Evolutionary conservation across 1,140 invertebrate genomes (phyloP).

Genomic region (Calliopsis andreniformis): DNA sequence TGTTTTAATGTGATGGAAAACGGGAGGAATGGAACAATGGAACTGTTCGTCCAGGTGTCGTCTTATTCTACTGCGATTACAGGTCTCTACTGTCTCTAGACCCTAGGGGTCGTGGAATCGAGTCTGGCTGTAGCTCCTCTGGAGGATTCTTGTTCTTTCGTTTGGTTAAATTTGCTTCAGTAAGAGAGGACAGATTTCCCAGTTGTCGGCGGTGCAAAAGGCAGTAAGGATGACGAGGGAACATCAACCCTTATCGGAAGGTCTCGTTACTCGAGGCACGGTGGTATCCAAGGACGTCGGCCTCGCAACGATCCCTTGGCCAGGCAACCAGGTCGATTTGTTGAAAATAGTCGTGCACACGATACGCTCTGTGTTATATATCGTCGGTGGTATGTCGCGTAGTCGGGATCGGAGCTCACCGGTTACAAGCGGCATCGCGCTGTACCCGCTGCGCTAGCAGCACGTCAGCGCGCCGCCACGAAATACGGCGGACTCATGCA

Average conservation of each 20-base stretch:
- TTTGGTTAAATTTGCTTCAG: background rate
- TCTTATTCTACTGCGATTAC: no score
- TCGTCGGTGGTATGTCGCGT: conserved; percentile 58
- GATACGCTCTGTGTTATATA: conserved; percentile 41
- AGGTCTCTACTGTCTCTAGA: no score
- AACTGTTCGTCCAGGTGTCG: no score
- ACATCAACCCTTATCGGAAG: conserved; percentile 39
- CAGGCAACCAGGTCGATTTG: conserved; percentile 41
- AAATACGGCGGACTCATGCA: conserved; percentile 70
- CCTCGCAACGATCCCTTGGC: conserved; percentile 1
- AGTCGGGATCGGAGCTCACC: conserved; percentile 55
- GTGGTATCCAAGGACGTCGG: conserved; percentile 11
- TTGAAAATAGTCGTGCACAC: conserved; percentile 37
- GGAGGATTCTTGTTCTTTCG: background rate
- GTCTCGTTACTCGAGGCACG: background rate
- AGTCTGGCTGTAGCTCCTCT: background rate
- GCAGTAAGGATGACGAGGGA: conserved; percentile 16
- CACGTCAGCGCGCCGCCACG: conserved; percentile 56
- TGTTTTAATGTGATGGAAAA: no score
- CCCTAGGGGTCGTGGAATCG: background rate
- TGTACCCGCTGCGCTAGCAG: conserved; percentile 66
- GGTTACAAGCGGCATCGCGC: conserved; percentile 65
- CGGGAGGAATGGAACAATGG: no score
- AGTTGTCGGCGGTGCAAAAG: conserved; percentile 7
- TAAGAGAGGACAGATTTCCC: conserved; percentile 2